Conservation (phyloP, 2,113 vertebrate species). For the Ophthalmolycus amberensis region DNA sequence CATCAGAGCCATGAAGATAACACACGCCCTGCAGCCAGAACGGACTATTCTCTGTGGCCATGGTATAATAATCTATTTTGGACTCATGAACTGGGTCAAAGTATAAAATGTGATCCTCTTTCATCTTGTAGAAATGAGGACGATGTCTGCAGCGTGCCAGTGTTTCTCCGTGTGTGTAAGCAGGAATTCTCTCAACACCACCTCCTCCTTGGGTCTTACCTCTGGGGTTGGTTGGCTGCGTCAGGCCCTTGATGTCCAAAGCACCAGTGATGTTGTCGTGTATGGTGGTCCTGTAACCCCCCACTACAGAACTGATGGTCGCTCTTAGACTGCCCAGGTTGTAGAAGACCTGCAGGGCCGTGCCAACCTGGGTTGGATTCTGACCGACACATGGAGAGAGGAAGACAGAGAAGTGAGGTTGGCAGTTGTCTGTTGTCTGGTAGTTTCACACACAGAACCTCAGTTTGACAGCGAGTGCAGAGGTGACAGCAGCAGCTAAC, state of each 20-base stretch:
- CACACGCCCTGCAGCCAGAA: background rate
- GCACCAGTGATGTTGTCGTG: conserved; percentile 90
- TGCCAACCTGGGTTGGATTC: conserved; percentile 98
- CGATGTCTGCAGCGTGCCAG: background rate
- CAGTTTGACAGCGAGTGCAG: background rate
- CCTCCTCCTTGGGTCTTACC: conserved; percentile 77
- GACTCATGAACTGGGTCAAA: conserved; percentile 43
- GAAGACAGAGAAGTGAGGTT: background rate
- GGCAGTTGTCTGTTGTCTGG: conserved; percentile 3
- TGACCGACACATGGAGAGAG: conserved; percentile 55
- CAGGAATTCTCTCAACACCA: background rate
- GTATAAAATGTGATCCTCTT: conserved; percentile 6
- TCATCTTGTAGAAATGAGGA: conserved; percentile 28
- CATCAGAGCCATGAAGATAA: conserved; percentile 15
- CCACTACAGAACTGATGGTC: conserved; percentile 89
- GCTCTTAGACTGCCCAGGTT: conserved; percentile 93
- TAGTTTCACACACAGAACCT: conserved; percentile 9
- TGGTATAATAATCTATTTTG: conserved; percentile 46
- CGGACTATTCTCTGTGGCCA: conserved; percentile 49
- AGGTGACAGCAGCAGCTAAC: conserved; percentile 35
- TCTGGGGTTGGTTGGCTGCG: conserved; percentile 87
- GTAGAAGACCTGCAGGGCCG: conserved; percentile 96
- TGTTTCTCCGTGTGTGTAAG: background rate
- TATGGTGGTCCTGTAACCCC: conserved; percentile 87
- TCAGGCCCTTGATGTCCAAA: conserved; percentile 94